These are phyloP conservation scores for Agrochola lota DNA, from an alignment of 2,888 invertebrate species.

Conservation along the genomic window DNA sequence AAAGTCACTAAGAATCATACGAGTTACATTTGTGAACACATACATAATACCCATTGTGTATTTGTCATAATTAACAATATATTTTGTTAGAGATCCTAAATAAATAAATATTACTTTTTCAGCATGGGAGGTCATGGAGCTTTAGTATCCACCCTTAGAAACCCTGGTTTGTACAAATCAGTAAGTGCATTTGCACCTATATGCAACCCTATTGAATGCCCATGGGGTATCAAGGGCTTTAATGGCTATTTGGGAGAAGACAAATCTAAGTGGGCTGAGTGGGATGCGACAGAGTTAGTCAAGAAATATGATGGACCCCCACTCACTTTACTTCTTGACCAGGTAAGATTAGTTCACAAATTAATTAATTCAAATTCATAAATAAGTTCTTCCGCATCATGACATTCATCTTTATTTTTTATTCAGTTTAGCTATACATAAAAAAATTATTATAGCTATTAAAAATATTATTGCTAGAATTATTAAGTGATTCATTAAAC, in stretches of 20 bases:
- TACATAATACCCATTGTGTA: neutral
- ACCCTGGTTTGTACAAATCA: conserved; percentile 96
- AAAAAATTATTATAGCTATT: too few species aligned
- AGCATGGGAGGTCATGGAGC: conserved; percentile 99
- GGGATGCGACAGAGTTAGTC: conserved; percentile 97
- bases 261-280: conserved; percentile 94
- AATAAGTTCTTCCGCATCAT: neutral
- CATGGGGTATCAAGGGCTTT: conserved; percentile 97
- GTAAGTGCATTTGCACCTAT: conserved; percentile 99
- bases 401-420: neutral
- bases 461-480: too few species aligned
- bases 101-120: conserved; percentile 69
- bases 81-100: neutral
- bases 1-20: too few species aligned
- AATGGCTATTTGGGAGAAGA: conserved; percentile 94
- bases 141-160: conserved; percentile 96
- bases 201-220: conserved; percentile 95
- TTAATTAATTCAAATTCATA: neutral
- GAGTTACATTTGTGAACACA: neutral
- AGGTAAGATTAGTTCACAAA: conserved; percentile 88
- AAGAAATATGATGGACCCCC: conserved; percentile 96
- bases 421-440: neutral
- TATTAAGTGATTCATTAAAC: neutral
- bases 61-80: neutral
- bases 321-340: conserved; percentile 96